phyloP scores from a whole-genome alignment of 2,888 invertebrate genomes.

The Helleia helle region DNA sequence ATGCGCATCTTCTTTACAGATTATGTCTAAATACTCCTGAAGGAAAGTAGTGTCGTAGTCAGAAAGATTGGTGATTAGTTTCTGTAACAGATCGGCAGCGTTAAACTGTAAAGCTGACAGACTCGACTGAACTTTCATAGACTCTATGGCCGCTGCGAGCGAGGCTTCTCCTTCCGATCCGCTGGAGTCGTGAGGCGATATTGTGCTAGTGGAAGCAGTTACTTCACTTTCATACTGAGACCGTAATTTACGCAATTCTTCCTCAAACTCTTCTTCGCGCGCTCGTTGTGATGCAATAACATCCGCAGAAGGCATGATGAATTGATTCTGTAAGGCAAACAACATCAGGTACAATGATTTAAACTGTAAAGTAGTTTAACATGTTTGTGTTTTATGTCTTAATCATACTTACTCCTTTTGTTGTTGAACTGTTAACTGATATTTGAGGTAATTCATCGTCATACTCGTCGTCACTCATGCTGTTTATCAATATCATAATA shows the following conservation, averaged over 20 bases:
- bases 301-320: conserved; percentile 20
- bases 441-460: conserved; percentile 11
- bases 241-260: conserved; percentile 13
- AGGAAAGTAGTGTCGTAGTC: conserved; percentile 12
- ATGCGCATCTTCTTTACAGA: conserved; percentile 8
- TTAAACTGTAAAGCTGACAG: conserved; percentile 3
- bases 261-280: conserved; percentile 18
- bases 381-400: too few species aligned
- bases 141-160: conserved; percentile 14
- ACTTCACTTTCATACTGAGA: conserved; percentile 9
- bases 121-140: conserved; percentile 7
- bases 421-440: conserved; percentile 1
- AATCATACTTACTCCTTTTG: conserved; percentile 3
- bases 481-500: too few species aligned
- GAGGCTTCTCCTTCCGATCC: conserved; percentile 17
- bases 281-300: conserved; percentile 19
- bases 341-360: background rate
- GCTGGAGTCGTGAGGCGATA: conserved; percentile 13
- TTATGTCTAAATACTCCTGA: conserved; percentile 13
- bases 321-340: conserved; percentile 11
- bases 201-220: too few species aligned
- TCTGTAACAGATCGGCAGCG: conserved; percentile 7
- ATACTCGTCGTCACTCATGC: conserved; percentile 11
- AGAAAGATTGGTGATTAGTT: conserved; percentile 8
- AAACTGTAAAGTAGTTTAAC: too few species aligned